A percentile compares a stretch with the other conserved stretches of the same genome.
These are phyloP conservation scores for Etia nguti DNA, from an alignment of 2,113 vertebrate species.

Conservation along the genomic window DNA sequence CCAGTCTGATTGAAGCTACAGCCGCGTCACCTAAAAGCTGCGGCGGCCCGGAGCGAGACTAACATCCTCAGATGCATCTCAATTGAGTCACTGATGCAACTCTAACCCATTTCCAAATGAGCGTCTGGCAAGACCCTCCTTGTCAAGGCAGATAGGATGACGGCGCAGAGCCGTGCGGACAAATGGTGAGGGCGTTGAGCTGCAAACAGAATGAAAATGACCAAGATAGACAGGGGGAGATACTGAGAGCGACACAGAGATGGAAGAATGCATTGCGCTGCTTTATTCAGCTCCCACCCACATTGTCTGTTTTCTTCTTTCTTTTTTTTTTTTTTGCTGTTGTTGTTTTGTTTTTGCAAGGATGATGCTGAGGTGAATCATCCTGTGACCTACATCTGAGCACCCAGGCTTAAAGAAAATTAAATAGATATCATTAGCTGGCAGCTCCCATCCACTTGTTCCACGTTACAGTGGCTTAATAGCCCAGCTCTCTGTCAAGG, in stretches of 20 bases:
- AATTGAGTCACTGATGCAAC: constrained; percentile 48
- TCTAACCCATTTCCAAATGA: constrained; percentile 49
- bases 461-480: constrained; percentile 18
- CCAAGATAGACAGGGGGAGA: constrained; percentile 41
- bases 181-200: constrained; percentile 34
- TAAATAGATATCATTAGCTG: constrained; percentile 45
- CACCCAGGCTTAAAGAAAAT: constrained; percentile 18
- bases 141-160: constrained; percentile 48
- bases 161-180: constrained; percentile 23
- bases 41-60: not conserved
- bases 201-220: constrained; percentile 59
- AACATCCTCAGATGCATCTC: constrained; percentile 47
- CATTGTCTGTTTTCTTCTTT: constrained; percentile 3
- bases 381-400: constrained; percentile 49
- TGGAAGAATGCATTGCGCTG: constrained; percentile 3
- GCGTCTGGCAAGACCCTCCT: constrained; percentile 42
- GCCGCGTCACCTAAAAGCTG: not conserved
- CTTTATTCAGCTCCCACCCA: constrained; percentile 21
- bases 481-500: not conserved
- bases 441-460: constrained; percentile 19
- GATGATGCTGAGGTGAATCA: constrained; percentile 49
- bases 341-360: constrained; percentile 7
- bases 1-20: constrained; percentile 18
- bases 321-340: not conserved
- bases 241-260: not conserved